Base-by-base conservation (phyloP, 2,888 invertebrate genomes). In the Horisme vitalbata region DNA sequence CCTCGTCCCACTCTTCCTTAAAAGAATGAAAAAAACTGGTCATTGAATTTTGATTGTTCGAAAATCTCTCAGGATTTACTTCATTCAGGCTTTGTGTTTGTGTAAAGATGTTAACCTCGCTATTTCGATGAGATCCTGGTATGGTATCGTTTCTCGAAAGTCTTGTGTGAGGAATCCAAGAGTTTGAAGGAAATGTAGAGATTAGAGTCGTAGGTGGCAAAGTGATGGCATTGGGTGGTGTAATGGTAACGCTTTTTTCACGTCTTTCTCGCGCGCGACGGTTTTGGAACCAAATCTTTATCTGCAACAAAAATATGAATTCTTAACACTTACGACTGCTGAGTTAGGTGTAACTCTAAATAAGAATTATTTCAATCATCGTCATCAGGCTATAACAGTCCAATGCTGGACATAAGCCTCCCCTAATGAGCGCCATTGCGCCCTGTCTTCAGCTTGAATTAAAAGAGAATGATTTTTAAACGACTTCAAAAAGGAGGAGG, bases 201-300 rank as follows among this genome's bases (percentile, higher is more conserved):
- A 15, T 20, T 14, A 48, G 13, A 3, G 69, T 48, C 0, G 83
- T 81, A 0, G 88, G 71, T 2, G 82, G 78, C n/a, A 89, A 55
- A 1, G 83, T 64, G 1, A 86, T 68, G 1, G 75, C 78, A 12
- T 68, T 60, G 1, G 88, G 88, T 0, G 85, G 85, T 0, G 69
- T 56, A 1, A 88, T 78, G 13, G 52, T 74, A 1, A 63, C 57
- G 37, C 69, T 75, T 63, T 91, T 92, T 75, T 95, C 95, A 58
- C 95, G 89, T 55, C 95, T 84, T 64, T 95, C 94, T 20, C 95
- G 89, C 0, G 95, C 95, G 34, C 95, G 90, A 31, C 95, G 91
- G 75, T 95, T 95, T 91, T 95, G 95, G 72, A 95, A 95, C 95
- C 95, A 95, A 60, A 95, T 95, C 86, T 94, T 90, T 39, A 88